These are phyloP conservation scores for Hephaestus fuliginosus DNA, from an alignment of 2,797 vertebrate genomes.

Conservation along the genomic window DNA sequence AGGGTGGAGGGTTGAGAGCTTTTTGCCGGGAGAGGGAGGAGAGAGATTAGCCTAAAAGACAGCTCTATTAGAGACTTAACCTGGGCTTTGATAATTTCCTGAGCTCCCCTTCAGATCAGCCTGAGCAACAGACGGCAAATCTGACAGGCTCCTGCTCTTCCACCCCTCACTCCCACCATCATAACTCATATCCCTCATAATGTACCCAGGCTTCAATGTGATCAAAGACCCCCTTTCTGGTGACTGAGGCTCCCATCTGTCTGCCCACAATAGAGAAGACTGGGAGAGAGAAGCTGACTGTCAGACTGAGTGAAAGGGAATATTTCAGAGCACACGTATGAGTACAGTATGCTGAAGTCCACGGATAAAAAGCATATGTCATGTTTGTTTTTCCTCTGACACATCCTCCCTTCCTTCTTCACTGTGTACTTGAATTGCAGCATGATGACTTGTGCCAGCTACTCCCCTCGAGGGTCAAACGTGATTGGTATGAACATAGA, in stretches of 20 bases:
- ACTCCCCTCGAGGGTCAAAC: slow-evolving; percentile 40
- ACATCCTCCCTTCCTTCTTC: slow-evolving; percentile 33
- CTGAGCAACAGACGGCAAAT: slow-evolving; percentile 80
- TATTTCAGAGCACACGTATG: slow-evolving; percentile 32
- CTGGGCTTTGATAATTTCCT: slow-evolving; percentile 87
- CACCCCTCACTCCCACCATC: background rate
- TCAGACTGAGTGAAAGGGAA: slow-evolving; percentile 64
- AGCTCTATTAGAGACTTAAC: slow-evolving; percentile 88
- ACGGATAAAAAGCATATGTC: slow-evolving; percentile 52
- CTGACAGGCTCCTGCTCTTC: slow-evolving; percentile 81
- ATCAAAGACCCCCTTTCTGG: slow-evolving; percentile 81
- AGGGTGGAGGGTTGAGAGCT: slow-evolving; percentile 70
- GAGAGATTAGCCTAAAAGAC: slow-evolving; percentile 85
- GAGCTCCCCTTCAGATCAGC: slow-evolving; percentile 78
- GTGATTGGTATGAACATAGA: slow-evolving; percentile 42
- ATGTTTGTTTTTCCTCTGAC: slow-evolving; percentile 60
- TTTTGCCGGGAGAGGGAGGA: slow-evolving; percentile 70
- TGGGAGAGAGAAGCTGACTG: slow-evolving; percentile 44
- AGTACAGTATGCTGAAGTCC: slow-evolving; percentile 54
- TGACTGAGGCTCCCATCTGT: slow-evolving; percentile 70
- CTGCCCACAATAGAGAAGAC: slow-evolving; percentile 54
- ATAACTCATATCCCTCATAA: slow-evolving; percentile 61
- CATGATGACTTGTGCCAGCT: slow-evolving; percentile 55
- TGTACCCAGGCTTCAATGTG: slow-evolving; percentile 75
- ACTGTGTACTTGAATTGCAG: slow-evolving; percentile 29